These are phyloP conservation scores for Anolis sagrei DNA, from an alignment of 2,113 vertebrate species.

Conservation along the genomic window DNA sequence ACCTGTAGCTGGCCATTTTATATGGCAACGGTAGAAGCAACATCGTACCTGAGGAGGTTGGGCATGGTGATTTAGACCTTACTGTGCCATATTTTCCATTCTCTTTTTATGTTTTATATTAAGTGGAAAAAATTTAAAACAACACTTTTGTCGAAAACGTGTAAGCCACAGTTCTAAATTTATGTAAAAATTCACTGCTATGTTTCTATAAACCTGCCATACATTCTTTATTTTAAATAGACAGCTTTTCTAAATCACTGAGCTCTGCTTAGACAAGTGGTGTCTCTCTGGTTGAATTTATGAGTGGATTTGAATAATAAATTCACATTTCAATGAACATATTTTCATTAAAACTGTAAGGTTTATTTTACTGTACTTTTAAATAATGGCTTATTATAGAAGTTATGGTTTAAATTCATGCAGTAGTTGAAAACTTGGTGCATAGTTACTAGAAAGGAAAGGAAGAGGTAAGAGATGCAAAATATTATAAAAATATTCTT, in stretches of 20 bases:
- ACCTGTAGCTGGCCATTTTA: constrained; percentile 46
- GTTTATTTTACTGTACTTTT: constrained; percentile 88
- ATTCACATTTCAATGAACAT: constrained; percentile 89
- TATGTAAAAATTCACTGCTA: constrained; percentile 83
- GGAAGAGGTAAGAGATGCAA: constrained; percentile 67
- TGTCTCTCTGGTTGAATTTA: constrained; percentile 86
- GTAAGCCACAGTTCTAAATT: constrained; percentile 84
- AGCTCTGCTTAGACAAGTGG: constrained; percentile 85
- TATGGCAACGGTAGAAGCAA: constrained; percentile 22
- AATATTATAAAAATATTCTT: constrained; percentile 56
- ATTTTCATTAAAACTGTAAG: constrained; percentile 87
- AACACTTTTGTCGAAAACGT: constrained; percentile 78
- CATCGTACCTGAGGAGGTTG: constrained; percentile 40
- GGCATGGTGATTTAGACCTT: constrained; percentile 62
- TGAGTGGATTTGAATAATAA: constrained; percentile 89
- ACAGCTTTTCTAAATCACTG: constrained; percentile 87
- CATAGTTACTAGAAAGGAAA: constrained; percentile 76
- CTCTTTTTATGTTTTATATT: constrained; percentile 76
- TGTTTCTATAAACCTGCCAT: constrained; percentile 88
- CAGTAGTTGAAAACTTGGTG: constrained; percentile 80
- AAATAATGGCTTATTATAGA: constrained; percentile 87
- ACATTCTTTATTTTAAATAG: constrained; percentile 88
- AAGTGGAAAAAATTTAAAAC: constrained; percentile 73
- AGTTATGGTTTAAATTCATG: constrained; percentile 82
- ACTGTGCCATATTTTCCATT: constrained; percentile 65